Base-by-base conservation (phyloP, 2,113 vertebrate genomes). In the Cinclus cinclus region DNA sequence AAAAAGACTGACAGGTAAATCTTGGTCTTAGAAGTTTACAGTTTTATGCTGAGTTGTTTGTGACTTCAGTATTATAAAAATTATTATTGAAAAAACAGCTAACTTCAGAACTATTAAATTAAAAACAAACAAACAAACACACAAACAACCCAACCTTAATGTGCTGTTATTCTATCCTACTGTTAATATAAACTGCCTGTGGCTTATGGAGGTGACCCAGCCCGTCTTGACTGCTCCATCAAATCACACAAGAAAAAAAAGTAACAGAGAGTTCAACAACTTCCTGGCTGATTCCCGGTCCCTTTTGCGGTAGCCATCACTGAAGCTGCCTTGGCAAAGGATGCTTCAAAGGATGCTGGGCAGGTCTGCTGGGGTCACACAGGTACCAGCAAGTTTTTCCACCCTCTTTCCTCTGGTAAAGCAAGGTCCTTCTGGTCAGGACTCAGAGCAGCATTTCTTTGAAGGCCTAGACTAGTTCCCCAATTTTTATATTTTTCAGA, bases 371-470 rank as follows among this genome's bases (percentile, higher is more conserved):
- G 16, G 46, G 12, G 8, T 71, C 37, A 24, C 1, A 3, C 15
- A 52, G 39, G 25, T 56, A 53, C 6, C n/a, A 30, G 11, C 0
- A 5, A 41, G 15, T 62, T 87, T 58, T 41, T 78, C 4, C 5
- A 6, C 2, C 2, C 10, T 60, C 35, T 65, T 7, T 46, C 22
- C 53, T 41, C 13, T 0, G 0, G 17, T 50, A 39, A 73, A 82
- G 7, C 24, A n/a, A 55, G 4, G 24, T 71, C 18, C 52, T 20
- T 14, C 44, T 80, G 37, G 15, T 27, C 18, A 60, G 13, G 1
- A 27, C 20, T 46, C 2, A 0, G 28, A 20, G 44, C 3, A 14
- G 46, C 2, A 3, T 65, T 86, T 78, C 1, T 0, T 9, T 83
- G 71, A 82, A 68, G 59, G 42, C 49, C 42, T 2, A 4, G 53